phyloP scores from a whole-genome alignment of 2,888 invertebrate species.

The Autographa pulchrina region DNA sequence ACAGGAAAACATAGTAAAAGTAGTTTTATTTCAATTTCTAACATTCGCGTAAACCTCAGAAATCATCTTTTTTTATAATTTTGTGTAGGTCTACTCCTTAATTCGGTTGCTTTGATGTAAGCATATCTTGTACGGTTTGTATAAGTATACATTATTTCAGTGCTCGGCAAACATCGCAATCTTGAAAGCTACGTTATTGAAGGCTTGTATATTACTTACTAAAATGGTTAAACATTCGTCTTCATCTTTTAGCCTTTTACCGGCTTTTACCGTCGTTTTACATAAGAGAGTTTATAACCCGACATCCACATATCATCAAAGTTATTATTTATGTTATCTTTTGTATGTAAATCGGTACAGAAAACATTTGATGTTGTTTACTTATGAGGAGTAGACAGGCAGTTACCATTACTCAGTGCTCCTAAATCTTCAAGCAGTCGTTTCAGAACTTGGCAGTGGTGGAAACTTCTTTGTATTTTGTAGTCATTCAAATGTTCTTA shows the following conservation, averaged over 20 bases:
- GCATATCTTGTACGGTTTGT: background rate
- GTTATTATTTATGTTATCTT: background rate
- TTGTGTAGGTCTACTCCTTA: background rate
- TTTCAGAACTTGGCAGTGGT: constrained; percentile 7
- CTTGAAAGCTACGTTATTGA: background rate
- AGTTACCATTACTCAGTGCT: constrained; percentile 21
- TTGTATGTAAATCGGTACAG: background rate
- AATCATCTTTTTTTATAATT: too few species aligned
- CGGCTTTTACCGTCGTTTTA: background rate
- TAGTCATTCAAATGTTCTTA: background rate
- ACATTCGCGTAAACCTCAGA: too few species aligned
- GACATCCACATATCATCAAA: background rate
- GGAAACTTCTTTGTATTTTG: background rate
- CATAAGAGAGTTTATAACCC: background rate
- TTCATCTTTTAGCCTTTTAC: background rate
- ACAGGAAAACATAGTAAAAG: too few species aligned
- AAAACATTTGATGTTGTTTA: constrained; percentile 31
- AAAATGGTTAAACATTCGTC: background rate
- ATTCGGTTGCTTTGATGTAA: constrained; percentile 22
- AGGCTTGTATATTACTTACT: background rate
- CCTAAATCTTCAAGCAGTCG: constrained; percentile 15
- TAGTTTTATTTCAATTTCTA: too few species aligned
- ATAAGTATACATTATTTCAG: background rate
- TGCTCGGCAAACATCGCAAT: background rate
- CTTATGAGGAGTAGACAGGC: constrained; percentile 16